Evolutionary conservation across 2,888 invertebrate genomes (phyloP).

Genomic region (Achlya flavicornis): DNA sequence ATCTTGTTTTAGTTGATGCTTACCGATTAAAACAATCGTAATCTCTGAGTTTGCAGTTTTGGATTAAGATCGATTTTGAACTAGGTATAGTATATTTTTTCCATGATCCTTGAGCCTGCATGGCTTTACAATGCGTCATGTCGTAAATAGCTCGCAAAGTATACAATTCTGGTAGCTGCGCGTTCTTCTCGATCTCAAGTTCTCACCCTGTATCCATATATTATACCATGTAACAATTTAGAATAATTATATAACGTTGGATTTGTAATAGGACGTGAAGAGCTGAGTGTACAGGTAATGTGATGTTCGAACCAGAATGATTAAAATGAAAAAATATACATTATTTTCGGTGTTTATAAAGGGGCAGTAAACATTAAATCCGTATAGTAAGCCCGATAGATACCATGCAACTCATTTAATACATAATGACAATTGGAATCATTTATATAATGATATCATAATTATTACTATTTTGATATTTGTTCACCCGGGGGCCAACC

Average conservation of each 20-base stretch:
- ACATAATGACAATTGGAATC: neutral
- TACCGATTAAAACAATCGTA: too few species aligned
- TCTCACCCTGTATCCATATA: neutral
- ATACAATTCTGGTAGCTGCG: too few species aligned
- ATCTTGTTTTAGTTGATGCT: too few species aligned
- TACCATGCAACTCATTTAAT: neutral
- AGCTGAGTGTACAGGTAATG: neutral
- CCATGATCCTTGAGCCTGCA: too few species aligned
- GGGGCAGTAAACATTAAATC: neutral
- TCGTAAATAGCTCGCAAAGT: too few species aligned
- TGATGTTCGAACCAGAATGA: slow-evolving; percentile 5
- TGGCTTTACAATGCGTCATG: too few species aligned
- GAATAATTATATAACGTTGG: slow-evolving; percentile 1
- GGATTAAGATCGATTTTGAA: too few species aligned
- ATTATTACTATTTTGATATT: neutral
- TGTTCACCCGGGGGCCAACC: too few species aligned
- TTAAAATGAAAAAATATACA: neutral
- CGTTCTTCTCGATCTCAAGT: neutral
- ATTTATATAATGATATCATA: too few species aligned
- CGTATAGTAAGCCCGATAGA: neutral
- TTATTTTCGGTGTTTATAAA: neutral
- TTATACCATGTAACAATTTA: slow-evolving; percentile 10
- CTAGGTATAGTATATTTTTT: too few species aligned
- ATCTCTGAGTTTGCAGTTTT: too few species aligned
- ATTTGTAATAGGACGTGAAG: slow-evolving; percentile 3